Percentiles rank a stretch among this genome's conserved stretches.
Conservation (phyloP, 2,797 vertebrate species). For the Thamnophis elegans region DNA sequence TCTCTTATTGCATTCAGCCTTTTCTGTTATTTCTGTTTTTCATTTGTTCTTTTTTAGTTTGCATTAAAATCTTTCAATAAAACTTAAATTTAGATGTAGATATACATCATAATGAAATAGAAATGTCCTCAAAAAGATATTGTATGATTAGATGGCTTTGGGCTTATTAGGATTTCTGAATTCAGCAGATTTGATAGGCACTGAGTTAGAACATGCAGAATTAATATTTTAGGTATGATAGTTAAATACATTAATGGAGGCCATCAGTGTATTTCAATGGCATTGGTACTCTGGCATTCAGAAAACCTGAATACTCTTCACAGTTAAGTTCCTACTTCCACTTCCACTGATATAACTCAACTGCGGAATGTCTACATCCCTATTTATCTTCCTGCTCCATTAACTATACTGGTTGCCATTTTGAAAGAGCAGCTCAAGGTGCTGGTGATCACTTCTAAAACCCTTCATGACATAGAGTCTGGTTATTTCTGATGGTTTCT, state of each 20-base stretch:
- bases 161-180: conserved; percentile 48
- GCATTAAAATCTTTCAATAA: neutral
- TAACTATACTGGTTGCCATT: neutral
- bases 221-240: neutral
- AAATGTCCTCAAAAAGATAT: conserved; percentile 54
- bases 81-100: neutral
- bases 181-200: conserved; percentile 52
- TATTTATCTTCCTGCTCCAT: neutral
- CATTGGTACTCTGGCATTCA: neutral
- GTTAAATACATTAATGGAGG: neutral
- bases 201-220: accelerated
- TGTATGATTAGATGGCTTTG: conserved; percentile 43
- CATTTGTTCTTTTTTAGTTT: neutral
- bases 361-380: neutral
- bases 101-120: conserved; percentile 19
- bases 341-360: neutral
- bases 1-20: neutral
- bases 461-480: neutral
- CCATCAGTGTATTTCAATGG: neutral
- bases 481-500: neutral
- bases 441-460: neutral
- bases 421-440: neutral
- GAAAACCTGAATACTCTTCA: neutral
- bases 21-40: neutral
- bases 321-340: neutral